A percentile compares a stretch with the other conserved stretches of the same genome.
phyloP scores from a whole-genome alignment of 2,113 vertebrate species.

The Heterotilapia buettikoferi region DNA sequence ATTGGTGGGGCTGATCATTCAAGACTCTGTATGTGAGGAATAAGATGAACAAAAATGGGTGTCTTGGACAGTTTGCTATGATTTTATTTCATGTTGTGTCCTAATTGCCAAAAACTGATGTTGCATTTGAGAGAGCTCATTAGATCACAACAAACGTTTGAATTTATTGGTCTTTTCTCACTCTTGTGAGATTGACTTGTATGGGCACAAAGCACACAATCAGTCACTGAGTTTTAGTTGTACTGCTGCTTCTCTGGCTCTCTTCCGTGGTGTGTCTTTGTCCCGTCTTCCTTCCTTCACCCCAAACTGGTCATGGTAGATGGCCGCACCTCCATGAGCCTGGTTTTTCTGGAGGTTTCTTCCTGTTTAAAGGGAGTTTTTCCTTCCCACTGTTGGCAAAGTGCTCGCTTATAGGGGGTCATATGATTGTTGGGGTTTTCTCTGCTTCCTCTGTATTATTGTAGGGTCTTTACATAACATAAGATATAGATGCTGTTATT shows the following conservation, averaged over 20 bases:
- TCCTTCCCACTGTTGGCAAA: neutral
- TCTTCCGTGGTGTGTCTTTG: neutral
- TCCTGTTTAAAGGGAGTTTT: neutral
- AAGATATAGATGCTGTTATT: neutral
- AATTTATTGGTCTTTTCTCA: neutral
- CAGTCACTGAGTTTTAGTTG: neutral
- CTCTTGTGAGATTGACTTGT: neutral
- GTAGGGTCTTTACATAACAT: neutral
- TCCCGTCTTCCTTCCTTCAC: neutral
- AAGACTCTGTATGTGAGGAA: neutral
- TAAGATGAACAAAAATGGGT: neutral
- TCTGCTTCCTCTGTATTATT: neutral
- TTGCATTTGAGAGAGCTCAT: neutral
- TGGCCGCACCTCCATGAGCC: fast-evolving
- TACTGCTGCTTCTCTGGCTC: neutral
- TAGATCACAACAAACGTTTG: neutral
- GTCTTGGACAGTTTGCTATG: neutral
- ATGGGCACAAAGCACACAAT: neutral
- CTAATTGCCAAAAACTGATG: neutral
- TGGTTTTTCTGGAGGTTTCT: neutral
- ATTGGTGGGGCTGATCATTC: neutral
- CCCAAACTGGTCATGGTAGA: neutral
- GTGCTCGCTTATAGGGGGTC: neutral
- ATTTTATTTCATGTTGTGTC: neutral
- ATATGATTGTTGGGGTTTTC: neutral